A percentile compares a stretch with the other conserved stretches of the same genome.
These are phyloP conservation scores for Solenopsis fugax DNA, from an alignment of 1,140 invertebrate genomes.

Conservation along the genomic window DNA sequence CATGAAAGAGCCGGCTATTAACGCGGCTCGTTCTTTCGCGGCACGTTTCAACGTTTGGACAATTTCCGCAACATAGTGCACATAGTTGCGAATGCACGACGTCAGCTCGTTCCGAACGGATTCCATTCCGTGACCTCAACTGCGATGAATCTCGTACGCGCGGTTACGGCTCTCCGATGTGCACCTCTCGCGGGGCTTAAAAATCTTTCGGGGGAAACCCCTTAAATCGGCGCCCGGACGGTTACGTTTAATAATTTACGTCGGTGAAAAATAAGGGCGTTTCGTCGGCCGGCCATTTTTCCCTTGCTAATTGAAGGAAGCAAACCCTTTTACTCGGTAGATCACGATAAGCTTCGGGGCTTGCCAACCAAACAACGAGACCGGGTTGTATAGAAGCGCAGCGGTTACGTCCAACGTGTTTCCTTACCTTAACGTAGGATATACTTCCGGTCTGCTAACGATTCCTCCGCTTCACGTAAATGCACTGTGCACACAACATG, in stretches of 20 bases:
- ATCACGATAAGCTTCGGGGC: constrained; percentile 74
- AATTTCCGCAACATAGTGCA: constrained; percentile 63
- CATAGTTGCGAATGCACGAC: constrained; percentile 64
- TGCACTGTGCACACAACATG: constrained; percentile 2
- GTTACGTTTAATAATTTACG: constrained; percentile 67
- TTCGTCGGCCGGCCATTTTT: constrained; percentile 68
- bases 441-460: constrained; percentile 71
- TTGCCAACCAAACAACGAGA: constrained; percentile 67
- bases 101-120: constrained; percentile 42
- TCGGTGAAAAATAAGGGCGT: constrained; percentile 72
- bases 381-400: constrained; percentile 49
- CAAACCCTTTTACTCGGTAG: constrained; percentile 70
- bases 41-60: constrained; percentile 67
- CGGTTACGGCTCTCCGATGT: constrained; percentile 22
- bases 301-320: constrained; percentile 77
- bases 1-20: constrained; percentile 57
- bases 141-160: constrained; percentile 54
- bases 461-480: constrained; percentile 62
- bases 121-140: constrained; percentile 30
- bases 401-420: constrained; percentile 56
- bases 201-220: constrained; percentile 3
- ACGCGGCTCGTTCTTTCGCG: constrained; percentile 58
- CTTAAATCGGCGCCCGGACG: constrained; percentile 24
- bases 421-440: constrained; percentile 50
- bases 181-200: constrained; percentile 13